Evolutionary conservation across 2,113 vertebrate genomes (phyloP).

Genomic region (Syngnathus typhle): DNA sequence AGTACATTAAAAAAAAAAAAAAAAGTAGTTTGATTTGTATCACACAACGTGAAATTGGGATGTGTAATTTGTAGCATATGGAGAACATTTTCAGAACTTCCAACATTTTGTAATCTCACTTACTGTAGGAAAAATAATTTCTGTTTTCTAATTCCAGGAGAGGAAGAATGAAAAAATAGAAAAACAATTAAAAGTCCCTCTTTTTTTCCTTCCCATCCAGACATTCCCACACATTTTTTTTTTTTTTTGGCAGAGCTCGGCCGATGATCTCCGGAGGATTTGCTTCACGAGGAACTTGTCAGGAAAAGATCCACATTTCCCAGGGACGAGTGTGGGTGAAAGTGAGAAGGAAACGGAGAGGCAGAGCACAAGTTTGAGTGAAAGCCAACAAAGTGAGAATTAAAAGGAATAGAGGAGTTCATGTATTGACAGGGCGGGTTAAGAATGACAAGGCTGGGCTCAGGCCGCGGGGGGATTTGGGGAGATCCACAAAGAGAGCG

Average conservation of each 20-base stretch:
- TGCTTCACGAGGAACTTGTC: conserved; percentile 92
- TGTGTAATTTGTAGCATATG: conserved; percentile 60
- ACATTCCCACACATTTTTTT: conserved; percentile 90
- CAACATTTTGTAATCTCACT: conserved; percentile 42
- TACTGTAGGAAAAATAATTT: conserved; percentile 66
- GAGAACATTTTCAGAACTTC: conserved; percentile 40
- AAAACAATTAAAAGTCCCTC: conserved; percentile 79
- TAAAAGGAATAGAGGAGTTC: conserved; percentile 63
- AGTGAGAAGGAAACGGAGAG: conserved; percentile 67
- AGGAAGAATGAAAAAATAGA: conserved; percentile 71
- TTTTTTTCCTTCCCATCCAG: conserved; percentile 86
- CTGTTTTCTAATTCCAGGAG: conserved; percentile 76
- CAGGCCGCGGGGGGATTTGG: conserved; percentile 60
- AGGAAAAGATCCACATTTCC: conserved; percentile 93
- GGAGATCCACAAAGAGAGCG: conserved; percentile 59
- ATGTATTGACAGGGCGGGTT: conserved; percentile 66
- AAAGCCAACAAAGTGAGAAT: conserved; percentile 58
- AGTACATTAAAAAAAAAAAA: neutral
- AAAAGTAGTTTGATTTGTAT: conserved; percentile 63
- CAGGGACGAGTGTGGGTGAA: conserved; percentile 80
- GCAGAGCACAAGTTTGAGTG: conserved; percentile 60
- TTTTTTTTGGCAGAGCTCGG: conserved; percentile 80
- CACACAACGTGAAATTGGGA: conserved; percentile 52
- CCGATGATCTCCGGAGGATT: conserved; percentile 90
- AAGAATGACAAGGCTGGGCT: conserved; percentile 61